phyloP scores from a whole-genome alignment of 2,888 invertebrate genomes.

The Chalcosyrphus nemorum region DNA sequence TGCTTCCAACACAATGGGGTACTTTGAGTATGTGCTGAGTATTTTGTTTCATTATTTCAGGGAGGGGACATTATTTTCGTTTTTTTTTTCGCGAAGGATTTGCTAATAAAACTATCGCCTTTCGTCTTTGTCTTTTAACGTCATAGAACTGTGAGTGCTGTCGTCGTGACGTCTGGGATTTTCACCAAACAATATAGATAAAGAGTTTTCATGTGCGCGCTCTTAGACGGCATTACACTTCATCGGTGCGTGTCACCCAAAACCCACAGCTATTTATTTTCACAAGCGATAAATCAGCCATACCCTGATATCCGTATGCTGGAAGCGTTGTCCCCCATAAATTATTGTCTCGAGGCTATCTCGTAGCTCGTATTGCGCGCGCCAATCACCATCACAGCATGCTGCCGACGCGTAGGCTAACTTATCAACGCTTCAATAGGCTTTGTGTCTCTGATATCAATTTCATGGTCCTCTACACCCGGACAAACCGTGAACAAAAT shows the following conservation, averaged over 20 bases:
- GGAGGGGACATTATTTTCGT: too few relatives aligned
- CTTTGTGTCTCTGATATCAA: conserved; percentile 9
- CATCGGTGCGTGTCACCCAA: not conserved
- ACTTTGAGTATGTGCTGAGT: too few relatives aligned
- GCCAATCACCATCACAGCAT: conserved; percentile 12
- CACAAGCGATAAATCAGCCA: conserved; percentile 29
- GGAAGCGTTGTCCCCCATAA: conserved; percentile 8
- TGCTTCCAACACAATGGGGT: too few relatives aligned
- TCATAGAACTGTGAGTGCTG: not conserved
- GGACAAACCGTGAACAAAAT: not conserved
- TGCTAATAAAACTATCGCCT: too few relatives aligned
- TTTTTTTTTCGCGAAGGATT: too few relatives aligned
- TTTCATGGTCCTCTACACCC: conserved; percentile 14
- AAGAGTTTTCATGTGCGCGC: not conserved
- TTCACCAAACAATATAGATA: not conserved
- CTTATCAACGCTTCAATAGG: conserved; percentile 6
- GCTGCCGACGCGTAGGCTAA: conserved; percentile 14
- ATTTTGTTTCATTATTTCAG: too few relatives aligned
- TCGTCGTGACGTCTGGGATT: not conserved
- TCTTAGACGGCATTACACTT: not conserved
- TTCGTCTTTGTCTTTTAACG: too few relatives aligned
- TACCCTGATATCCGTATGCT: not conserved
- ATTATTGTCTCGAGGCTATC: conserved; percentile 28
- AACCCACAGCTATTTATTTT: not conserved
- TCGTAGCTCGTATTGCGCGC: not conserved